A percentile compares a stretch with the other conserved stretches of the same genome.
phyloP scores from a whole-genome alignment of 2,888 invertebrate genomes.

The Onthophagus sagittarius region DNA sequence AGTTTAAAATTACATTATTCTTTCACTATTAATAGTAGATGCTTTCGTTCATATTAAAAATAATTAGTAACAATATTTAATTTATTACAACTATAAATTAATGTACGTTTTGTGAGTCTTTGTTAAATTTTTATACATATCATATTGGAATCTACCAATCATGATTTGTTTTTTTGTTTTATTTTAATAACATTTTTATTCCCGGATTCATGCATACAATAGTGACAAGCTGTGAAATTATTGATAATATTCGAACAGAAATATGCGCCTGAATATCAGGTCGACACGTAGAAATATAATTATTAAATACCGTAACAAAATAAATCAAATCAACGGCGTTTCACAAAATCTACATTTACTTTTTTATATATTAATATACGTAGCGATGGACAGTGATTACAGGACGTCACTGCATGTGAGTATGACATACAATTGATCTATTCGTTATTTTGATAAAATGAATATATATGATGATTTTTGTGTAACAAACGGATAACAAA shows the following conservation, averaged over 20 bases:
- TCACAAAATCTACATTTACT: background rate
- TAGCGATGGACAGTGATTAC: constrained; percentile 4
- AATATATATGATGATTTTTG: constrained; percentile 14
- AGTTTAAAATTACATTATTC: too few species aligned
- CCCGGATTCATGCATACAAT: background rate
- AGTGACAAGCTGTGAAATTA: background rate
- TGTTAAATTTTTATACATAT: background rate
- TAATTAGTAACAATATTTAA: too few species aligned
- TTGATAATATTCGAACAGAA: background rate
- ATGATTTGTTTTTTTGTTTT: background rate
- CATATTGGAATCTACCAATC: background rate
- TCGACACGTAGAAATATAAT: constrained; percentile 7
- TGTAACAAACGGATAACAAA: constrained; percentile 11
- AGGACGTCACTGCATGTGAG: background rate
- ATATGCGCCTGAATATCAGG: constrained; percentile 4
- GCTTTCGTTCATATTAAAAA: too few species aligned
- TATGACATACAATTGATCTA: constrained; percentile 5
- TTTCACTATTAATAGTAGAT: too few species aligned
- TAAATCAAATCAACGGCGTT: constrained; percentile 10
- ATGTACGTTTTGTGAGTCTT: background rate
- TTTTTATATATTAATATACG: background rate
- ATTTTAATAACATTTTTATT: background rate
- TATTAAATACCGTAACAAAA: constrained; percentile 10
- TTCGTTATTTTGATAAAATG: constrained; percentile 11
- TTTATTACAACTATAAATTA: background rate